These are phyloP conservation scores for Sipha flava DNA, from an alignment of 1,140 invertebrate genomes.

Conservation along the genomic window DNA sequence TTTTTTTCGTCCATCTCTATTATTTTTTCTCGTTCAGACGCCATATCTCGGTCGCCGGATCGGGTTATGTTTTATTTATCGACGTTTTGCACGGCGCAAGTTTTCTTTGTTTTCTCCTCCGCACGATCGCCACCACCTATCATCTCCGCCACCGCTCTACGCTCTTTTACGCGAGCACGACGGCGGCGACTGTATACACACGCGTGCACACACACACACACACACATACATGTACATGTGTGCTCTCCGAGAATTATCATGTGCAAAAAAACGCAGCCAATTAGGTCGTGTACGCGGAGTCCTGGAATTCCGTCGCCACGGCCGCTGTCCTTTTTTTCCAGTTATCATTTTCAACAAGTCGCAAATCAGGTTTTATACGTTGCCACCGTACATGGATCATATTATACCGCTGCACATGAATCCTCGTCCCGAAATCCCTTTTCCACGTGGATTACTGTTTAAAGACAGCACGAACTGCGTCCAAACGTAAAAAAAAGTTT, in stretches of 20 bases:
- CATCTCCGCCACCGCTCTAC: too few relatives aligned
- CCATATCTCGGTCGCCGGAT: constrained; percentile 13
- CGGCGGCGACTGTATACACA: neutral
- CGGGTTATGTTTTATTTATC: constrained; percentile 33
- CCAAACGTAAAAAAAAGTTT: too few relatives aligned
- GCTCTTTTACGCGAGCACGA: neutral
- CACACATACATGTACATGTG: neutral
- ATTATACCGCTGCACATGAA: too few relatives aligned
- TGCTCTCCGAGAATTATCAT: constrained; percentile 21
- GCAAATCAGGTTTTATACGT: constrained; percentile 2
- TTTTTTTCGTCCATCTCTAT: constrained; percentile 21
- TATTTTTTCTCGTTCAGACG: constrained; percentile 27
- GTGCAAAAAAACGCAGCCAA: constrained; percentile 27
- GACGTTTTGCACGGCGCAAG: constrained; percentile 16
- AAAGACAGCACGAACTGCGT: too few relatives aligned
- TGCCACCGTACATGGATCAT: neutral
- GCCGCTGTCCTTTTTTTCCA: neutral
- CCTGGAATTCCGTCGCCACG: constrained; percentile 1
- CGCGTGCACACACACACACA: too few relatives aligned
- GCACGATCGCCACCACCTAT: neutral
- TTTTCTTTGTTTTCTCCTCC: neutral
- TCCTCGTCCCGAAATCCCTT: too few relatives aligned
- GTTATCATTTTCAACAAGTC: constrained; percentile 12
- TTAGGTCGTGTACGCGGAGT: constrained; percentile 13
- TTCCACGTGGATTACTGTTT: too few relatives aligned